Evolutionary conservation across 2,113 vertebrate genomes (phyloP).

Genomic region (Epinephelus fuscoguttatus): DNA sequence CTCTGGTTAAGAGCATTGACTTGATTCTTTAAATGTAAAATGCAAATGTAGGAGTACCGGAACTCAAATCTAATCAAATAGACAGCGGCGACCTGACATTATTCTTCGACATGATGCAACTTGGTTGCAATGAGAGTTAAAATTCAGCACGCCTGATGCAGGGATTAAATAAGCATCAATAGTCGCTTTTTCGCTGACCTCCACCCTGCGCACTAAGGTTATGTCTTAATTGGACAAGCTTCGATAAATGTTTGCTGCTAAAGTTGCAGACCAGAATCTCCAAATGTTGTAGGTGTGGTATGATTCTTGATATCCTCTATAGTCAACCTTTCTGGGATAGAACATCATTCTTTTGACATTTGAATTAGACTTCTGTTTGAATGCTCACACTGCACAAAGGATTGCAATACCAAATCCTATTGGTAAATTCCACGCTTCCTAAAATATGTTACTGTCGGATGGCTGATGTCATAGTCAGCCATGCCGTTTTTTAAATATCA

Average conservation of each 20-base stretch:
- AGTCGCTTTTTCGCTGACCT: conserved; percentile 28
- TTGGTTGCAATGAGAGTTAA: conserved; percentile 60
- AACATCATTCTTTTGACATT: neutral
- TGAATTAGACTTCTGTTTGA: conserved; percentile 17
- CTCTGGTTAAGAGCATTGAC: neutral
- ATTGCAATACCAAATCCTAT: conserved; percentile 25
- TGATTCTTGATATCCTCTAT: rapidly evolving
- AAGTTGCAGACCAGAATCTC: neutral
- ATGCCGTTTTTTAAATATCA: neutral
- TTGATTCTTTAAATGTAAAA: conserved; percentile 27
- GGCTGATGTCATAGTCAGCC: conserved; percentile 24
- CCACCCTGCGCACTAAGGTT: neutral
- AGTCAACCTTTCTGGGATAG: neutral
- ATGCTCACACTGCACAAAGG: conserved; percentile 15
- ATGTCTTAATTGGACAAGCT: conserved; percentile 21
- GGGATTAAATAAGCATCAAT: conserved; percentile 51
- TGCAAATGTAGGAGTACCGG: conserved; percentile 12
- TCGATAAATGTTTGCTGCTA: neutral
- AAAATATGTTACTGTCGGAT: neutral
- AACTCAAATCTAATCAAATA: conserved; percentile 38
- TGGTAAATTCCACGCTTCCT: conserved; percentile 32
- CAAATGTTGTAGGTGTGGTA: neutral
- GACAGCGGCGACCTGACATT: conserved; percentile 49
- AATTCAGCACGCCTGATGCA: conserved; percentile 37
- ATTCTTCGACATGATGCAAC: conserved; percentile 71